Conservation (phyloP, 2,797 vertebrate genomes). For the Crocodylus rhombifer region DNA sequence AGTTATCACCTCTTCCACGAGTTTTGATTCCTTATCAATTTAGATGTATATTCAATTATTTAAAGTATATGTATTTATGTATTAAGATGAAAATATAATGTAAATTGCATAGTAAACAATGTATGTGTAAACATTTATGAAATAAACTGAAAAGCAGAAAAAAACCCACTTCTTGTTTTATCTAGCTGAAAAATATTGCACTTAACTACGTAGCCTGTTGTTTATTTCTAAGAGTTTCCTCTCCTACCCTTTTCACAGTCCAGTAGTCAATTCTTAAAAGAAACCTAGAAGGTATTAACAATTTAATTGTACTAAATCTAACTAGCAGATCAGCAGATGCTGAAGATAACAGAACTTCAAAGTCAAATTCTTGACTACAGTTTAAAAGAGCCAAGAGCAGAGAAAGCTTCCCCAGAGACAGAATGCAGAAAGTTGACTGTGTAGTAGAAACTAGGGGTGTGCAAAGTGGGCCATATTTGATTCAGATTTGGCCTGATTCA, state of each 20-base stretch:
- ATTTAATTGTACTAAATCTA: background rate
- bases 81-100: background rate
- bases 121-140: background rate
- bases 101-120: too few relatives aligned
- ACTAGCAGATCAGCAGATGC: background rate
- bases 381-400: background rate
- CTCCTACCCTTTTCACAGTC: background rate
- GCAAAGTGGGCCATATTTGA: too few relatives aligned
- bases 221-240: background rate
- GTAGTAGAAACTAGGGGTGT: too few relatives aligned
- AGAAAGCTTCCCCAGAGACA: background rate
- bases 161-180: background rate
- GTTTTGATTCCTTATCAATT: too few relatives aligned
- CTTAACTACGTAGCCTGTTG: background rate
- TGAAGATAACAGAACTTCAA: background rate
- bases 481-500: too few relatives aligned
- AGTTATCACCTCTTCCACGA: too few relatives aligned
- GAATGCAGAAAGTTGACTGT: background rate
- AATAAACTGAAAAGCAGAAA: background rate
- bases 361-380: constrained; percentile 4
- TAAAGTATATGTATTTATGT: background rate
- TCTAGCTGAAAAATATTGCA: rapidly evolving
- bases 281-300: background rate
- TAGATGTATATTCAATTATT: too few relatives aligned
- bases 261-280: background rate